Percentiles rank a stretch among this genome's conserved stretches.
Evolutionary conservation across 2,113 vertebrate genomes (phyloP).

Genomic region (Charina bottae): DNA sequence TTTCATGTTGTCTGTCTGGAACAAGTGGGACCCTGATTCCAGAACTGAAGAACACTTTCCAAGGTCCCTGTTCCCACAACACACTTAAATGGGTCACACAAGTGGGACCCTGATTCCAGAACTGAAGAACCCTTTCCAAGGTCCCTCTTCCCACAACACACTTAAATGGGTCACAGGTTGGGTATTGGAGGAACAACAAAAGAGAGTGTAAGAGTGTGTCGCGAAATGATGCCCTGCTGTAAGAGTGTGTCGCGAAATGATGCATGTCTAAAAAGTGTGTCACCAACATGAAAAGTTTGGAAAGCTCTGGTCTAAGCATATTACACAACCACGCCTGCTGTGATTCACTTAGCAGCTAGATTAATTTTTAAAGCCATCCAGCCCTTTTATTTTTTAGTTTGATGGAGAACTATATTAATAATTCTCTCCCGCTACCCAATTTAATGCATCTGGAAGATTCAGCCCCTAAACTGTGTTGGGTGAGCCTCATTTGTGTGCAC

Average conservation of each 20-base stretch:
- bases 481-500: background rate
- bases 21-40: background rate
- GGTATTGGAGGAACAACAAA: background rate
- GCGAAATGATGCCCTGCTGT: too few species aligned
- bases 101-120: background rate
- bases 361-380: background rate
- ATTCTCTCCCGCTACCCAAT: background rate
- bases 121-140: background rate
- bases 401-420: background rate
- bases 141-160: background rate
- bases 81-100: background rate
- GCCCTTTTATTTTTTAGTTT: background rate
- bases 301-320: too few species aligned
- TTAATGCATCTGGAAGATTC: background rate
- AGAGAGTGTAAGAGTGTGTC: too few species aligned
- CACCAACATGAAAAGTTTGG: too few species aligned
- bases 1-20: background rate
- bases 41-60: background rate
- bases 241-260: too few species aligned
- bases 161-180: background rate
- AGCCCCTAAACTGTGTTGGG: background rate
- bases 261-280: too few species aligned
- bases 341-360: background rate
- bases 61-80: background rate
- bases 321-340: background rate